Evolutionary conservation across 2,797 vertebrate species (phyloP).

Genomic region (Setipinna tenuifilis): DNA sequence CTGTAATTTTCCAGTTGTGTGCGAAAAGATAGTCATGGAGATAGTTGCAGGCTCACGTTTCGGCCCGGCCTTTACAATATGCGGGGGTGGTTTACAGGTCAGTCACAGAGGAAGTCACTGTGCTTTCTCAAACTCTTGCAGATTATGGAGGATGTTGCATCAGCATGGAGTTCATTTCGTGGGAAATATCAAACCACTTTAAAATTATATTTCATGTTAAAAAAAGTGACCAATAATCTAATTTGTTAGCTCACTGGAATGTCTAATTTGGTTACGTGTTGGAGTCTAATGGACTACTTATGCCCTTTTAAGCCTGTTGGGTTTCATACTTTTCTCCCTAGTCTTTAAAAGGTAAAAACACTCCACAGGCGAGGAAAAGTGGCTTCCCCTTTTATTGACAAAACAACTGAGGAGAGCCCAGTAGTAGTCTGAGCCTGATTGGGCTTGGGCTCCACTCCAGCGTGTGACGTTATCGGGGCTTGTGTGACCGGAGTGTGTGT

Average conservation of each 20-base stretch:
- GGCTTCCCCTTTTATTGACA: too few relatives aligned
- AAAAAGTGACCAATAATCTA: background rate
- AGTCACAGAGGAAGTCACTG: background rate
- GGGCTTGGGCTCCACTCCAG: too few relatives aligned
- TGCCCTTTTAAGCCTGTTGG: background rate
- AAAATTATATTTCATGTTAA: background rate
- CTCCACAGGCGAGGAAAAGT: too few relatives aligned
- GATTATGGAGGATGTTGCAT: background rate
- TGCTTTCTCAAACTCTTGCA: background rate
- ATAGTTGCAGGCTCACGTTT: background rate
- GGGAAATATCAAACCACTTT: background rate
- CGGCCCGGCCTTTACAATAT: background rate
- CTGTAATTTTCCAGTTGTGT: conserved; percentile 29
- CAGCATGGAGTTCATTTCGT: too few relatives aligned
- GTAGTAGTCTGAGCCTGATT: too few relatives aligned
- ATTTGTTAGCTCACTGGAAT: background rate
- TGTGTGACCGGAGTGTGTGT: background rate
- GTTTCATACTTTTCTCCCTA: background rate
- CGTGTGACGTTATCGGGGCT: background rate
- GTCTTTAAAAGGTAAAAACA: too few relatives aligned
- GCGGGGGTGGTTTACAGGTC: background rate
- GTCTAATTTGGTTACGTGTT: background rate
- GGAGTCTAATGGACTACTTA: background rate
- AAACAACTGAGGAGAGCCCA: too few relatives aligned
- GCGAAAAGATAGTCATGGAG: background rate